Evolutionary conservation across 2,113 vertebrate genomes (phyloP), one percentile per base, ranked within the genome.

Genomic region (Zosterops japonicus): DNA sequence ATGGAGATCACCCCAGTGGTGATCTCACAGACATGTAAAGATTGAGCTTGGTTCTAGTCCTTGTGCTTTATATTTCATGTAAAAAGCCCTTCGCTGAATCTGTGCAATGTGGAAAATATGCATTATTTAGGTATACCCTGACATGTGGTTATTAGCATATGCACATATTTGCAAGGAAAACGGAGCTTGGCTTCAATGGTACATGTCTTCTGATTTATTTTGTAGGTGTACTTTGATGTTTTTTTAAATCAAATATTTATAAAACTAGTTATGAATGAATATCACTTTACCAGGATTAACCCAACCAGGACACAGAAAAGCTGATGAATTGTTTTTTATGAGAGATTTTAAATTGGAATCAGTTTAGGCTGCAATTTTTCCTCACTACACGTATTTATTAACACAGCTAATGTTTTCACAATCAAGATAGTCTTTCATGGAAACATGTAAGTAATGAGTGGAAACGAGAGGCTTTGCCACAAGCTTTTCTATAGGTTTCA

Each of bases 81-180:
- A 55, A 61, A 95, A 88, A 96, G 27, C 7, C 5, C 47, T 56
- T 39, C 11, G 1, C 44, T 83, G 79, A 90, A 91, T 61, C 7
- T 74, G 92, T 2, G 31, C 63, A 81, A 88, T 67, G 27, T 79
- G 69, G 76, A 96, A 97, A 96, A 80, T 84, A 96, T 71, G 70
- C 55, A 28, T 81, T 96, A 84, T 83, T 92, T 94, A 87, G 50
- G 22, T 90, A 80, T 52, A 89, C 5, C 29, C 39, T 94, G 75
- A 74, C 82, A 63, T 81, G 72, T 39, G 31, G 59, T 63, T 96
- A 65, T 72, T 94, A 82, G 29, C 31, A 69, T 78, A 95, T 80
- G 31, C 12, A 87, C 36, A 44, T 53, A 76, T 83, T 79, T 96
- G 63, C 46, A 93, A 93, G 67, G 63, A 92, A 93, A 90, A 83